Evolutionary conservation across 2,888 invertebrate species (phyloP), one percentile per base, ranked within the genome.

Genomic region (Furcula furcula): DNA sequence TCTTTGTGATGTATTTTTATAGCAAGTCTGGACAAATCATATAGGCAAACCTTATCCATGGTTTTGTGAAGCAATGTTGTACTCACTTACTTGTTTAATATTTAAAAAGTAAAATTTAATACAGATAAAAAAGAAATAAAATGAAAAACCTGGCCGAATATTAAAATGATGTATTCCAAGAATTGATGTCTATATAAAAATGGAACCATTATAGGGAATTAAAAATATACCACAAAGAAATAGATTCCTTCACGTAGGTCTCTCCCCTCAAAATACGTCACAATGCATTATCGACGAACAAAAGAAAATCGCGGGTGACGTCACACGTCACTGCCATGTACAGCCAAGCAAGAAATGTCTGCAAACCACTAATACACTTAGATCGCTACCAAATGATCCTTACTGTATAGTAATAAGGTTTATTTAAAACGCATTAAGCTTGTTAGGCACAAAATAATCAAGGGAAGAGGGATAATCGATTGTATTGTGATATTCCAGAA

Each of bases 291-390:
- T 64, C 52, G 55, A 55, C 56, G 61, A 65, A 75, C 69, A 76
- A 76, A 75, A 75, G 76, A 69, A 53, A 64, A 73, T 71, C 65
- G 62, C 61, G 55, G 46, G 36, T 64, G 74, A 75, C 76, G 64
- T 66, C 63, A 63, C 55, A 64, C 60, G 72, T 74, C 74, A 72
- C 66, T 60, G 48, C 41, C 75, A 74, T 53, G 46, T 51, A 46
- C 45, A 52, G 7, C n/a, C 14, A 57, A 39, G 48, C 40, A 30
- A 22, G 15, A 21, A 19, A 30, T 18, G 19, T 16, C 26, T 7
- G 26, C 28, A 14, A 3, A 16, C 30, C 7, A 10, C 14, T 14
- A n/a, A 12, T 7, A 10, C 16, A 22, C 9, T 6, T 5, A 7
- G 9, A 9, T 15, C 3, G 3, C 2, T 29, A 7, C 21, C 2